Base-by-base conservation (phyloP, 1,140 invertebrate genomes). In the Pectinophora gossypiella region DNA sequence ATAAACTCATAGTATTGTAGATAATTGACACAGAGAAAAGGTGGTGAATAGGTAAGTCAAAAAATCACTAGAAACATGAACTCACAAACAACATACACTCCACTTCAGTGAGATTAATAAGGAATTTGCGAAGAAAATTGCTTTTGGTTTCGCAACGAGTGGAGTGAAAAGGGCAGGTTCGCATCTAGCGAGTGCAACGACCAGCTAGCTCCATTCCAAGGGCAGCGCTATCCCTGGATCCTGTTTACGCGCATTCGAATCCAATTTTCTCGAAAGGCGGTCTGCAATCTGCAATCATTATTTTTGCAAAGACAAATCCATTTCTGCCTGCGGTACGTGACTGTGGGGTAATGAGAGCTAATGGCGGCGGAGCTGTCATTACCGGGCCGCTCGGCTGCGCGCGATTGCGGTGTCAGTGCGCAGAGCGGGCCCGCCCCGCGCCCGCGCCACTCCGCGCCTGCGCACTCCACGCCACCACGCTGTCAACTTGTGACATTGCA, bases 301-400 rank as follows among this genome's bases (percentile, higher is more conserved):
- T 83, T 85, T 81, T 82, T 75, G 78, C 77, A 81, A 78, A 85
- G 82, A 85, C 79, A 85, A 83, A 85, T 85, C 82, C 79, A 80
- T 83, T 83, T 74, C 74, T 71, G 74, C 62, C 62, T 59, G 68
- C 67, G 64, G 69, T 82, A 85, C 81, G 79, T 85, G 81, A 83
- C 76, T 78, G 68, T 48, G 55, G 59, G 62, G 76, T 80, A 81
- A 83, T 85, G 77, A 80, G 79, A 69, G 70, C 63, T 83, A 85
- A 85, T 85, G 70, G 70, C 68, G 64, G 64, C 40, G 27, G 64
- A 61, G 66, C 69, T 72, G 73, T 76, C 70, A 83, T 83, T 80
- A 80, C 68, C 47, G 52, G 54, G 10, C 32, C 44, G 64, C 48
- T 54, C 46, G 55, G 53, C 36, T 63, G 56, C 51, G 59, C 49